Conservation (phyloP, 1,140 invertebrate species). For the Drosophila guanche region DNA sequence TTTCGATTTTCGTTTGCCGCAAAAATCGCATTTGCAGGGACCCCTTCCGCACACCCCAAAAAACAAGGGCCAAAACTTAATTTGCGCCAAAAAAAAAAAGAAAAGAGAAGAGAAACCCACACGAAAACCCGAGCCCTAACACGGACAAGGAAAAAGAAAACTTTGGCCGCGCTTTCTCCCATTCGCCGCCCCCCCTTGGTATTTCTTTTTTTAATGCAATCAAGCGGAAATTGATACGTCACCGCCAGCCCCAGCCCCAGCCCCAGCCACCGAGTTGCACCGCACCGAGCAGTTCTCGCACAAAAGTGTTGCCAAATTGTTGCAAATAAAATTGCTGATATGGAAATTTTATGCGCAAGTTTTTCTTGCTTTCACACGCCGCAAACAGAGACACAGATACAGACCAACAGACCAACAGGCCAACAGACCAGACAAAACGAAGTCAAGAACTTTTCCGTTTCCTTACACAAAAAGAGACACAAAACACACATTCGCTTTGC, state of each 20-base stretch:
- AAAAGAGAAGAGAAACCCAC: no score
- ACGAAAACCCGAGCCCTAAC: slow-evolving; percentile 2
- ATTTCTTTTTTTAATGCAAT: slow-evolving; percentile 70
- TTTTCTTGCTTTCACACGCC: slow-evolving; percentile 43
- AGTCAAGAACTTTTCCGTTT: slow-evolving; percentile 6
- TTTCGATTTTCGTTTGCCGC: slow-evolving; percentile 81
- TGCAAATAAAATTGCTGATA: slow-evolving; percentile 81
- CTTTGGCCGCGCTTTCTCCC: slow-evolving; percentile 35
- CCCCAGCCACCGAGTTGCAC: slow-evolving; percentile 30
- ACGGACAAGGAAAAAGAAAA: slow-evolving; percentile 26
- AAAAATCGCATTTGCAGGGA: slow-evolving; percentile 76
- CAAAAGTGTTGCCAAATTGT: slow-evolving; percentile 79
- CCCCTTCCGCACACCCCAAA: no score
- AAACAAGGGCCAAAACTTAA: slow-evolving; percentile 63
- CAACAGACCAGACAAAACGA: background rate
- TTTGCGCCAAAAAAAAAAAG: slow-evolving; percentile 57
- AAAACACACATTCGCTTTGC: no score
- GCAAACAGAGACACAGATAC: slow-evolving; percentile 6
- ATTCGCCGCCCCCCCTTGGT: background rate
- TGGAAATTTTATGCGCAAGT: slow-evolving; percentile 75
- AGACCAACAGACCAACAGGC: background rate
- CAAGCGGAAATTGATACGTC: slow-evolving; percentile 81
- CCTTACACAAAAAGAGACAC: no score
- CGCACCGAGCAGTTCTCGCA: background rate
- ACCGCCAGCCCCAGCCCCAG: slow-evolving; percentile 55